Evolutionary conservation across 2,888 invertebrate species (phyloP).

Genomic region (Cephalotes varians): DNA sequence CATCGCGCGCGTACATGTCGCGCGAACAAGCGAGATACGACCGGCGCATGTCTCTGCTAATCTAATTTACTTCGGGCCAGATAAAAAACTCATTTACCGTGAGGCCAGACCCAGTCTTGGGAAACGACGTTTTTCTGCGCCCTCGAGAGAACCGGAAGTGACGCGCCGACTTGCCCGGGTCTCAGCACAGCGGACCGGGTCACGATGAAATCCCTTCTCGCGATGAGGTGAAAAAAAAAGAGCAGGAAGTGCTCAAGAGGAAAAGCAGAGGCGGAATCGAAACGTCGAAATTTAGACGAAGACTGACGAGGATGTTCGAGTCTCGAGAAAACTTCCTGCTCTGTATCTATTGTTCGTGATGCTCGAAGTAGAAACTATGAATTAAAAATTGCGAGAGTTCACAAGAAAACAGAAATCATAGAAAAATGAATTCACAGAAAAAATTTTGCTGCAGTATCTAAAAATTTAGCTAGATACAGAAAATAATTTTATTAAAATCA

Average conservation of each 20-base stretch:
- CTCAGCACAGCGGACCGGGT: slow-evolving; percentile 31
- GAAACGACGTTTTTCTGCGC: slow-evolving; percentile 56
- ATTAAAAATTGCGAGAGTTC: not conserved
- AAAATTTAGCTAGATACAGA: too few species aligned
- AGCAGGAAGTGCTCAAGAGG: not conserved
- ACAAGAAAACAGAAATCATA: too few species aligned
- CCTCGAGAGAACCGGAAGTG: slow-evolving; percentile 64
- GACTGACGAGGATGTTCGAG: not conserved
- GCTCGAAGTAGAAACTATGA: not conserved
- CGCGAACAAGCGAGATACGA: slow-evolving; percentile 31
- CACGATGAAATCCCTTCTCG: slow-evolving; percentile 35
- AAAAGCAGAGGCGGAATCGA: slow-evolving; percentile 8
- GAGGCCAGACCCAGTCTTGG: slow-evolving; percentile 64
- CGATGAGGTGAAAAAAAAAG: slow-evolving; percentile 28
- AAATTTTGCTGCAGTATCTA: too few species aligned
- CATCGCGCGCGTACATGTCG: slow-evolving; percentile 64
- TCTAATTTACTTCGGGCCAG: slow-evolving; percentile 80
- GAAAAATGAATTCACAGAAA: too few species aligned
- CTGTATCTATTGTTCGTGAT: not conserved
- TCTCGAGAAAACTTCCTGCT: not conserved
- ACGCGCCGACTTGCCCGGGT: slow-evolving; percentile 44
- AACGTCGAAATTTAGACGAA: slow-evolving; percentile 16
- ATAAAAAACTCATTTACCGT: slow-evolving; percentile 80
- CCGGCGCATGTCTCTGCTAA: slow-evolving; percentile 77
- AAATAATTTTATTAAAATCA: too few species aligned